phyloP scores from a whole-genome alignment of 2,888 invertebrate species.

The Amblyteles armatorius region DNA sequence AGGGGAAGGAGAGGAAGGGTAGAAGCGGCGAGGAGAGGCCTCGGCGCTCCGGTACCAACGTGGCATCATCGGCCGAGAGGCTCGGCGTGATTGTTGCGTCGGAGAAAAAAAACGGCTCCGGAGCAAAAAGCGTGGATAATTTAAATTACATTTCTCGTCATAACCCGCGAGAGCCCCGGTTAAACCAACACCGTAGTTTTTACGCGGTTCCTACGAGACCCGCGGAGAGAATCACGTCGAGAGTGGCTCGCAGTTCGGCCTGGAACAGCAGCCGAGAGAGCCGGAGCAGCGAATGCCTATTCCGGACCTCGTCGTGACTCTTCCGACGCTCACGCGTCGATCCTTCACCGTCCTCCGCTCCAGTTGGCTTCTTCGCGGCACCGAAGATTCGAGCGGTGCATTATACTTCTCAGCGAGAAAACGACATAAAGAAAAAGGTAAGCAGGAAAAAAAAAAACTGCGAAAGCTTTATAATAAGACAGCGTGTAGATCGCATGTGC shows the following conservation, averaged over 20 bases:
- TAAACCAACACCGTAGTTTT: conserved; percentile 77
- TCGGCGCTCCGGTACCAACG: conserved; percentile 44
- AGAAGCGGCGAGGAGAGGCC: conserved; percentile 27
- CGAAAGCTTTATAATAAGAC: conserved; percentile 82
- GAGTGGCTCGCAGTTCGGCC: conserved; percentile 14
- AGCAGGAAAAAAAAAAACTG: conserved; percentile 26
- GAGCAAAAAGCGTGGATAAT: conserved; percentile 82
- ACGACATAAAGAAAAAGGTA: neutral
- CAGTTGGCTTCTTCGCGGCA: conserved; percentile 40
- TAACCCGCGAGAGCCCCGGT: conserved; percentile 76
- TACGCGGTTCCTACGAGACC: conserved; percentile 59
- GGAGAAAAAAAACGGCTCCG: conserved; percentile 68
- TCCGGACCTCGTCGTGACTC: conserved; percentile 13
- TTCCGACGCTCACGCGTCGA: conserved; percentile 32
- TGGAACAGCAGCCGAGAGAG: conserved; percentile 45
- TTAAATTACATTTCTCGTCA: conserved; percentile 82
- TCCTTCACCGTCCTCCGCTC: conserved; percentile 15
- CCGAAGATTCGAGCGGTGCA: conserved; percentile 22
- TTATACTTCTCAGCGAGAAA: conserved; percentile 29
- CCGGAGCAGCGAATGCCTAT: conserved; percentile 17
- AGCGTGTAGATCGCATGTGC: conserved; percentile 68
- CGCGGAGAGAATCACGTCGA: conserved; percentile 40
- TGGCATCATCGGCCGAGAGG: conserved; percentile 61
- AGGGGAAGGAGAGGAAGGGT: conserved; percentile 36
- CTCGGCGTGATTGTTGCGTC: conserved; percentile 75